phyloP scores from a whole-genome alignment of 2,888 invertebrate species.

The Lydus trimaculatus region DNA sequence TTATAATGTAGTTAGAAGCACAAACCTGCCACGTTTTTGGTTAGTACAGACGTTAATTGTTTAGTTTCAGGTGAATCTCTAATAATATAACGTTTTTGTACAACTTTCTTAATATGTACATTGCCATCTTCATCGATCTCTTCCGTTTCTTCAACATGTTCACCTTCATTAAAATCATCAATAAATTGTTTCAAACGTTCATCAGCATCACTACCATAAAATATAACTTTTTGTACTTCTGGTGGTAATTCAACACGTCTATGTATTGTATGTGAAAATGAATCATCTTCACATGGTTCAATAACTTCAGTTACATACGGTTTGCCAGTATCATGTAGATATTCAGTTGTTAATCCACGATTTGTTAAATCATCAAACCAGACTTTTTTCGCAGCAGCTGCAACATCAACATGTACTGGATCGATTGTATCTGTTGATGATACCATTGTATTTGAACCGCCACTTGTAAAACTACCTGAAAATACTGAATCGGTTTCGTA shows the following conservation, averaged over 20 bases:
- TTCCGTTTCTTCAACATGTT: slow-evolving; percentile 63
- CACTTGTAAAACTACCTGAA: slow-evolving; percentile 85
- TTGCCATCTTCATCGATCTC: slow-evolving; percentile 65
- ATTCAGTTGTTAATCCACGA: slow-evolving; percentile 49
- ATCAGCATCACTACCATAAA: slow-evolving; percentile 64
- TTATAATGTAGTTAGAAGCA: slow-evolving; percentile 27
- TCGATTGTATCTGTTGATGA: slow-evolving; percentile 78
- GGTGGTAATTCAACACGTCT: slow-evolving; percentile 63
- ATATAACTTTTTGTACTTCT: slow-evolving; percentile 63
- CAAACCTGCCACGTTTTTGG: slow-evolving; percentile 48
- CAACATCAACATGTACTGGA: slow-evolving; percentile 62
- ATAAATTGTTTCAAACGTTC: slow-evolving; percentile 63
- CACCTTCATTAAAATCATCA: slow-evolving; percentile 63
- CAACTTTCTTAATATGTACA: slow-evolving; percentile 62
- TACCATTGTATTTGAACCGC: slow-evolving; percentile 84
- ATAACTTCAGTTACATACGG: slow-evolving; percentile 63
- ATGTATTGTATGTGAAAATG: slow-evolving; percentile 61
- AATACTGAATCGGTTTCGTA: slow-evolving; percentile 85
- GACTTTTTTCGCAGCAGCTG: slow-evolving; percentile 58
- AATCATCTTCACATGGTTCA: slow-evolving; percentile 59
- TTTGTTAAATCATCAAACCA: slow-evolving; percentile 61
- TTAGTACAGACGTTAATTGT: slow-evolving; percentile 25
- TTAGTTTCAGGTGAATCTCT: slow-evolving; percentile 42
- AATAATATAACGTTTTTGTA: slow-evolving; percentile 62
- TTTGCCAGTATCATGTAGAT: slow-evolving; percentile 51